Conservation (phyloP, 2,888 invertebrate species). For the Hydrotaea cyrtoneurina region DNA sequence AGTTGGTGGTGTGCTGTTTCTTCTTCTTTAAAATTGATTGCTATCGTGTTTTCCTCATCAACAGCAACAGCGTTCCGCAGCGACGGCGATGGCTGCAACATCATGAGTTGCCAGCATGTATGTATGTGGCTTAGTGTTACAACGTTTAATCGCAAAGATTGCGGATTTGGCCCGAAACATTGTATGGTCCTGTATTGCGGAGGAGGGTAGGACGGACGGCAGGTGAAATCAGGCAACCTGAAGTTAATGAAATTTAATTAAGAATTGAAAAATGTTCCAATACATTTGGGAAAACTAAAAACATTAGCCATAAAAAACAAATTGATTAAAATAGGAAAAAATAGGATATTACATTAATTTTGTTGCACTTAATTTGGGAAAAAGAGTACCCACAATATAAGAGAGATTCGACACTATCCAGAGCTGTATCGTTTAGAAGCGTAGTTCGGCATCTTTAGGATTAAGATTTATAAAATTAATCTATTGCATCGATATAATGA, state of each 20-base stretch:
- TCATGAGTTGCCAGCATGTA: conserved; percentile 21
- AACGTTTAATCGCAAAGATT: conserved; percentile 30
- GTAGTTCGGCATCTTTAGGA: too few species aligned
- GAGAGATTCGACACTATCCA: too few species aligned
- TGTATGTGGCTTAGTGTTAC: conserved; percentile 20
- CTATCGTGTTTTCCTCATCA: conserved; percentile 69
- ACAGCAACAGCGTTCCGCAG: conserved; percentile 10
- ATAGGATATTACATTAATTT: too few species aligned
- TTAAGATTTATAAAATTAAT: too few species aligned
- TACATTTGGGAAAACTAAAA: background rate
- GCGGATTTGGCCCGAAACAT: conserved; percentile 4
- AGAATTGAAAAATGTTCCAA: too few species aligned
- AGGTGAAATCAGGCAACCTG: background rate
- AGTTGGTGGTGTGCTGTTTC: conserved; percentile 32
- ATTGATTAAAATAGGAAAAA: too few species aligned
- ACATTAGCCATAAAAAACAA: too few species aligned
- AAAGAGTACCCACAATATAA: too few species aligned
- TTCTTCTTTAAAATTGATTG: conserved; percentile 67
- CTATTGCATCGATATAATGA: too few species aligned
- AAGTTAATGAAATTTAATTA: conserved; percentile 1
- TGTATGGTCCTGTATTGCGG: conserved; percentile 13
- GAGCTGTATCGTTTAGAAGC: too few species aligned
- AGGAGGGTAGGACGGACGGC: background rate
- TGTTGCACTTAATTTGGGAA: too few species aligned
- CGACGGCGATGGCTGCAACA: conserved; percentile 21